Evolutionary conservation across 2,797 vertebrate species (phyloP), one percentile per base, ranked within the genome.

Genomic region (Loriculus beryllinus): DNA sequence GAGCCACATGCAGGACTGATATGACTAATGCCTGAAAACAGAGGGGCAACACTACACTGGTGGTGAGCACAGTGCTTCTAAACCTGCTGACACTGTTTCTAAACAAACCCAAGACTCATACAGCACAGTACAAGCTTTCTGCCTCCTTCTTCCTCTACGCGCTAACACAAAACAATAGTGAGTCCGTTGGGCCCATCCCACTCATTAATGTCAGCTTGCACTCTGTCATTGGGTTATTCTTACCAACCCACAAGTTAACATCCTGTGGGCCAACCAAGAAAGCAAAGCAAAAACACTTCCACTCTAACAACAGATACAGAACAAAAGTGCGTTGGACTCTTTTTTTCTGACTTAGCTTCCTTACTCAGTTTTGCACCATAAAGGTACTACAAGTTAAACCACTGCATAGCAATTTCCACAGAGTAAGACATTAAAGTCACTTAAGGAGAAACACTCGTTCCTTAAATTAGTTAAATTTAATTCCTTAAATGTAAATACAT

Each of bases 351-450:
- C 28, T 82, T 69, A 8, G 26, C 40, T 82, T 93, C 65, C n/a
- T 70, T 62, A 65, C 57, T 70, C 33, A 12, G 8, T 31, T 90
- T 81, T 75, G 40, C 31, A 48, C 22, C 14, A 14, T 2, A 65
- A 47, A 69, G 13, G 20, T 21, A 72, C 11, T 65, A 16, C 39
- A 33, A 47, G 31, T 35, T 76, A 86, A 90, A 69, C 9, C 11
- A 42, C 49, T 72, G 79, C 26, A 25, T 15, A 71, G 47, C 26
- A 16, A 59, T 82, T 76, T 87, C 54, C 17, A 63, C 37, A 14
- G 86, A 91, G 37, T 72, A 68, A 89, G 70, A 51, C 28, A 37
- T 68, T 29, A n/a, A 74, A 88, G 43, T 42, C 54, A 64, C n/a
- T 48, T 49, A 49, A 45, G 35, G 59, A 78, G n/a, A 81, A 84